Evolutionary conservation across 2,888 invertebrate species (phyloP).

Genomic region (Hyppa rectilinea): DNA sequence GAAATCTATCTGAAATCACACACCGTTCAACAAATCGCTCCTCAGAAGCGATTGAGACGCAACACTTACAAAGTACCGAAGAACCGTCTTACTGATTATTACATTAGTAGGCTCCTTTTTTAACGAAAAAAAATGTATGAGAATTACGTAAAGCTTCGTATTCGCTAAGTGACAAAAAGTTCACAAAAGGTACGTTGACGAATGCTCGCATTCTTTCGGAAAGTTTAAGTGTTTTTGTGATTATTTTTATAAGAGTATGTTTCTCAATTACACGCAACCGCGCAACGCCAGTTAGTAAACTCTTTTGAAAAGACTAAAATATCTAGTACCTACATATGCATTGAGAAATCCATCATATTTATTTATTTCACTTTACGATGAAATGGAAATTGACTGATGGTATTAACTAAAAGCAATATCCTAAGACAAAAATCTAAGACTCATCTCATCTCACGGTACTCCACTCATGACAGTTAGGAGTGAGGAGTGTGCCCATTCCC

Average conservation of each 20-base stretch:
- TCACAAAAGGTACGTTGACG: not conserved
- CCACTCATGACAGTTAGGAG: not conserved
- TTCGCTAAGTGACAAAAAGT: not conserved
- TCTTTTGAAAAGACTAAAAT: too few species aligned
- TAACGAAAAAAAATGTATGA: constrained; percentile 15
- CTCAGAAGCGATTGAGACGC: constrained; percentile 10
- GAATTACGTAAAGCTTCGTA: constrained; percentile 21
- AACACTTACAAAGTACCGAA: not conserved
- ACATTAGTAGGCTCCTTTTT: constrained; percentile 12
- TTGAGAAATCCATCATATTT: not conserved
- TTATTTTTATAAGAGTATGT: not conserved
- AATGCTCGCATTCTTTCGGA: not conserved
- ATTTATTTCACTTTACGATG: not conserved
- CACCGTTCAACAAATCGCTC: constrained; percentile 21
- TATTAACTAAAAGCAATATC: not conserved
- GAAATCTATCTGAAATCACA: constrained; percentile 38
- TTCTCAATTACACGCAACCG: not conserved
- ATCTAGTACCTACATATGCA: not conserved
- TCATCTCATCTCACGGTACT: not conserved
- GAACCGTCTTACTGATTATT: constrained; percentile 32
- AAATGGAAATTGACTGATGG: not conserved
- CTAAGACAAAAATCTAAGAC: not conserved
- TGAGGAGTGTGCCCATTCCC: not conserved
- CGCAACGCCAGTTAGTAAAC: not conserved
- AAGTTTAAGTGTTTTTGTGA: not conserved